Evolutionary conservation across 2,888 invertebrate species (phyloP), one percentile per base, ranked within the genome.

Genomic region (Frankliniella fusca): DNA sequence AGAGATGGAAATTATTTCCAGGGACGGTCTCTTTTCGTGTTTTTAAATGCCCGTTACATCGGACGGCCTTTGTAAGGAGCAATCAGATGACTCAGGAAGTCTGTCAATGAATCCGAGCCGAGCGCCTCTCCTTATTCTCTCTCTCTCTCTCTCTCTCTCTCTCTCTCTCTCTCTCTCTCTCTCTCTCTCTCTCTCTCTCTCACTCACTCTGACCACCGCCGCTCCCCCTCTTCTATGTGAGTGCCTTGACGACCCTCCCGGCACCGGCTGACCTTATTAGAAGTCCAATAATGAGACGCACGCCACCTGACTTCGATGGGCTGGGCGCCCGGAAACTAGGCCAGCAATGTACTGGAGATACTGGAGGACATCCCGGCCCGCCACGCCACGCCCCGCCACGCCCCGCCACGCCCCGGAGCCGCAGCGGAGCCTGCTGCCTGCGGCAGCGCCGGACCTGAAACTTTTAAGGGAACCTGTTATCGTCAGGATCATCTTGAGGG

Each of bases 381-480:
- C 38, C 38, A 38, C 38, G 38, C 38, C 38, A 5, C 38, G 38
- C 54, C 54, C 54, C 8, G 54, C 7, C 61, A 8, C 20, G 20
- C 61, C 61, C n/a, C 61, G 61, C 20, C 61, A 0, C 20, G 18
- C 61, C 61, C 61, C 61, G 15, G 3, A 18, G 20, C 61, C 61
- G 0, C 61, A 7, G 61, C 54, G 15, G 54, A 3, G 5, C 0
- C 61, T 61, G 61, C 61, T 61, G 61, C 61, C 3, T 27, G 27
- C 54, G 54, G 54, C 54, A 10, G 27, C 70, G 70, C 27, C 1
- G 61, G 15, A 2, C 70, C 70, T 27, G 23, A 76, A 76, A 76
- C 70, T 76, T 76, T 11, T 23, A 27, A 76, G 23, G 70, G 38
- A 38, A 27, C 70, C 70, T 76, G 70, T 76, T 76, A 76, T 76